Evolutionary conservation across 2,113 vertebrate species (phyloP).

Genomic region (Xyliphius kryptos): DNA sequence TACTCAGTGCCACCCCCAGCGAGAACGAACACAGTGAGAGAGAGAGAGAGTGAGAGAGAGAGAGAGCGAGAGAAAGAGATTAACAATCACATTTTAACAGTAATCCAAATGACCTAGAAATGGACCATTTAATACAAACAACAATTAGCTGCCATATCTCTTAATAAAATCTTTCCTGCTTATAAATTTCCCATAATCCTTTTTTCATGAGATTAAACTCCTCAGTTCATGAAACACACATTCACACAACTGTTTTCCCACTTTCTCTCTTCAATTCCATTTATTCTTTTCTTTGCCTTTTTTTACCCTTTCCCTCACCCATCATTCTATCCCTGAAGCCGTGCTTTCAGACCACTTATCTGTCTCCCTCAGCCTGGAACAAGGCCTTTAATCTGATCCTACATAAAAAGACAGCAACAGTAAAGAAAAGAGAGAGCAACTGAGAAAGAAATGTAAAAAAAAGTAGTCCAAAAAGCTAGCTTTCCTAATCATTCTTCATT

Average conservation of each 20-base stretch:
- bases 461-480: conserved; percentile 35
- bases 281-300: conserved; percentile 52
- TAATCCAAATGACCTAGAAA: too few species aligned
- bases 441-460: neutral
- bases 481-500: conserved; percentile 55
- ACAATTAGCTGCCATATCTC: too few species aligned
- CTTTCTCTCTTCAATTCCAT: conserved; percentile 49
- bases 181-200: conserved; percentile 1
- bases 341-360: conserved; percentile 55
- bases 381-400: conserved; percentile 53
- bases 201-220: conserved; percentile 38
- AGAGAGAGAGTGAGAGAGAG: conserved; percentile 3
- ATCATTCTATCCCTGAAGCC: conserved; percentile 6
- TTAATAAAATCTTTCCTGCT: too few species aligned
- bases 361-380: conserved; percentile 50
- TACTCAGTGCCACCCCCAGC: conserved; percentile 26
- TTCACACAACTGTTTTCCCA: conserved; percentile 27
- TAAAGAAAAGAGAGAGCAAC: neutral
- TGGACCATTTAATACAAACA: too few species aligned
- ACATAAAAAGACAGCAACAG: conserved; percentile 25
- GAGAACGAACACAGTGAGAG: conserved; percentile 2
- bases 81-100: too few species aligned
- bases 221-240: conserved; percentile 16
- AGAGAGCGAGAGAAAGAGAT: too few species aligned
- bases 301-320: conserved; percentile 45